Evolutionary conservation across 2,797 vertebrate genomes (phyloP).

Genomic region (Tapera naevia): DNA sequence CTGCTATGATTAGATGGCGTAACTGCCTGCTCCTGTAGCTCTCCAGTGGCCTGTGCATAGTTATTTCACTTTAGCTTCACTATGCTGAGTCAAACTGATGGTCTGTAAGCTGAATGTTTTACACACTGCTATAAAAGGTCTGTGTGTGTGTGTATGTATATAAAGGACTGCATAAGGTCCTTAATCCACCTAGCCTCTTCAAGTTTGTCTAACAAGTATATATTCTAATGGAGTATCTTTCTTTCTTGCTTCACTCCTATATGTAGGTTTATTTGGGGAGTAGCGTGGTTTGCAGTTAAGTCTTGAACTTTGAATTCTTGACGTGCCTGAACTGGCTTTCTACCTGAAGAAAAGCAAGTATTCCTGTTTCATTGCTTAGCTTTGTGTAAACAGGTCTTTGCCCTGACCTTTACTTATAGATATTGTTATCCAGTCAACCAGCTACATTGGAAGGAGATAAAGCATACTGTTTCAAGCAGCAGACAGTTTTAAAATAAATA

Average conservation of each 20-base stretch:
- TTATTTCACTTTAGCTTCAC: not conserved
- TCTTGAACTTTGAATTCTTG: slow-evolving; percentile 73
- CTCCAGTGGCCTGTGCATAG: not conserved
- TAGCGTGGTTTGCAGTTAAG: slow-evolving; percentile 17
- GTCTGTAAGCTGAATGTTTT: not conserved
- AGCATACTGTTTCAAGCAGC: not conserved
- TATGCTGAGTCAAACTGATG: not conserved
- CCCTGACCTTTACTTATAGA: slow-evolving; percentile 39
- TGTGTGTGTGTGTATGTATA: not conserved
- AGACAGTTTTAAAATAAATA: not conserved
- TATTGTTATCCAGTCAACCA: not conserved
- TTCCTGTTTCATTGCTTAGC: slow-evolving; percentile 40
- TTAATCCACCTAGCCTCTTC: not conserved
- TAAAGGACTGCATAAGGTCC: not conserved
- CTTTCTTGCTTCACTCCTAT: not conserved
- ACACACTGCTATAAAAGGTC: not conserved
- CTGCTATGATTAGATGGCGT: accelerated
- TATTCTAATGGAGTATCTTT: not conserved
- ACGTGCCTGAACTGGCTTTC: slow-evolving; percentile 68
- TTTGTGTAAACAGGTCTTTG: slow-evolving; percentile 51
- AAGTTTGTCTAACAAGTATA: not conserved
- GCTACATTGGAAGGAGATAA: not conserved
- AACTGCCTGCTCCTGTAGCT: not conserved
- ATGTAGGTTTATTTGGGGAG: slow-evolving; percentile 12
- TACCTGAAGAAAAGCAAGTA: slow-evolving; percentile 63